phyloP scores from a whole-genome alignment of 2,113 vertebrate genomes.

The Asarcornis scutulata region DNA sequence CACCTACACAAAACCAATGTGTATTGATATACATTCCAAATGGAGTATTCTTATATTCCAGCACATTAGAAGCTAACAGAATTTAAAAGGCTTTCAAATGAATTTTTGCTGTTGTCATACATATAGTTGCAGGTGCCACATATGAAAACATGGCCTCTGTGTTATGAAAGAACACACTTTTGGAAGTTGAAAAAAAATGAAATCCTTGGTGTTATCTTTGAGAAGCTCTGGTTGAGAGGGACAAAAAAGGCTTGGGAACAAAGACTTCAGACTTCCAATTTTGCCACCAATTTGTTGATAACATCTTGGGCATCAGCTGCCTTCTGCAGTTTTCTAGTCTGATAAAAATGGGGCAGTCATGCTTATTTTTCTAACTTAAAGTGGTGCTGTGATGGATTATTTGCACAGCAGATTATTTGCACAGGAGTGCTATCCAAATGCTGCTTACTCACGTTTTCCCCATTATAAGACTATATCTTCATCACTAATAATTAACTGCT shows the following conservation, averaged over 20 bases:
- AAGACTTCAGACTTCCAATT: slow-evolving; percentile 12
- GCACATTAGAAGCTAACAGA: not conserved
- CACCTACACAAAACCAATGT: not conserved
- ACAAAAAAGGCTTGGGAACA: not conserved
- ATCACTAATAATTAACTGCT: slow-evolving; percentile 58
- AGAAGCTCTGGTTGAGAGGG: not conserved
- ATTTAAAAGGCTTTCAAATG: not conserved
- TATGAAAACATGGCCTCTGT: not conserved
- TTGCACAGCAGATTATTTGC: slow-evolving; percentile 39
- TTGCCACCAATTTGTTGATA: not conserved
- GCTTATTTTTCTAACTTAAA: slow-evolving; percentile 31
- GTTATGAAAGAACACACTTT: not conserved
- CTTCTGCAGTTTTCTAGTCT: slow-evolving; percentile 13
- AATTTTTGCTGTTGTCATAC: not conserved
- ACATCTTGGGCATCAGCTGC: slow-evolving; percentile 40
- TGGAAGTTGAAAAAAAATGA: not conserved
- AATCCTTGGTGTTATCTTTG: not conserved
- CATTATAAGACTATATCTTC: slow-evolving; percentile 56
- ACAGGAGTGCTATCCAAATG: slow-evolving; percentile 19
- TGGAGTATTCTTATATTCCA: not conserved
- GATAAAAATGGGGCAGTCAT: slow-evolving; percentile 16
- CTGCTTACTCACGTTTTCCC: slow-evolving; percentile 50
- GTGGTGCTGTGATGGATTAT: slow-evolving; percentile 25
- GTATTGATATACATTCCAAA: not conserved
- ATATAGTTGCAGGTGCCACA: not conserved